Base-by-base conservation (phyloP, 64 coral and sea anemone genomes). In the Exaiptasia diaphana region DNA sequence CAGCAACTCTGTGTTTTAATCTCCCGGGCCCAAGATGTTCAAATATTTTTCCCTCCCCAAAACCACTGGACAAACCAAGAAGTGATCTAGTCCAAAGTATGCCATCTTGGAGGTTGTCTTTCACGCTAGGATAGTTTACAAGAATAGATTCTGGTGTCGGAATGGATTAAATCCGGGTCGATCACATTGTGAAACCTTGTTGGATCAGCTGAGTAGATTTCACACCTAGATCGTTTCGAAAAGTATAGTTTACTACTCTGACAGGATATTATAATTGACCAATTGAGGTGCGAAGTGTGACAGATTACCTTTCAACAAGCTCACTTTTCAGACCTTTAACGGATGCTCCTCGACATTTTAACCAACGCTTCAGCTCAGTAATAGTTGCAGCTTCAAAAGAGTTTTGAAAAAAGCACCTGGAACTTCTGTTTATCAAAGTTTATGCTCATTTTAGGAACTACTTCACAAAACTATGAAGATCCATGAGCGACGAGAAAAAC, bases 31-130 rank as follows among this genome's bases (percentile, higher is more conserved):
- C 58, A 14, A 62, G 35, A 31, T 31, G 58, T 62, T 62, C 58
- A 62, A 32, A 62, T 25, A 62, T 62, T 62, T 62, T 62, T 30
- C 58, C 58, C 35, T 62, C 3, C 58, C 58, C 58, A 62, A 62
- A 62, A 30, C 58, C 15, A 14, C 35, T 32, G 11, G 58, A 62
- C 35, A 62, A 62, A 0, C 58, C 58, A 62, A 32, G 3, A 32
- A 32, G 35, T 32, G 58, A 62, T 32, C 27, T 25, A 62, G 58
- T 62, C 58, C 58, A 62, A n/a, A n/a, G n/a, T 62, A 32, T 32
- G 24, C 58, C 58, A 62, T 28, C 22, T 10, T 62, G 29, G 29
- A 62, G 22, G 35, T 62, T 62, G 29, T 62, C 58, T n/a, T 62
- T 62, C n/a, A n/a, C n/a, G 58, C 35, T 31, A n/a, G 58, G 58